phyloP scores from a whole-genome alignment of 2,888 invertebrate species.

The Alitta virens region DNA sequence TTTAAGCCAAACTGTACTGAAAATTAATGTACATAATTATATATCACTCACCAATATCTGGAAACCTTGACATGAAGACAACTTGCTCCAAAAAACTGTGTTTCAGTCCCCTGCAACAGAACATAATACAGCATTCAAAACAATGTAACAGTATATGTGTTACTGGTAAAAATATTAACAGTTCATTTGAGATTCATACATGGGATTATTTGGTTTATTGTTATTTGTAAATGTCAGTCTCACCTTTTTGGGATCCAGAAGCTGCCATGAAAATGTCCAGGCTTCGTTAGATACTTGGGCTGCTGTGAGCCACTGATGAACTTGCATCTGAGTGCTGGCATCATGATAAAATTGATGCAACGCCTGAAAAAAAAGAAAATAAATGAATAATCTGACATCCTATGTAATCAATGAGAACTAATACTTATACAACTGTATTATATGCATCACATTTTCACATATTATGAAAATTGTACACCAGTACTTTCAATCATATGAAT shows the following conservation, averaged over 20 bases:
- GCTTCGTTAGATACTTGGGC: constrained; percentile 84
- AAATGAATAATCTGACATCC: too few species aligned
- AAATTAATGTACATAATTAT: background rate
- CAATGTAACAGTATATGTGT: too few species aligned
- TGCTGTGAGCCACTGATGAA: constrained; percentile 74
- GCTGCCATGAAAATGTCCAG: constrained; percentile 90
- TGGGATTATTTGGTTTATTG: too few species aligned
- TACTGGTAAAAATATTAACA: too few species aligned
- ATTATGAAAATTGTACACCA: too few species aligned
- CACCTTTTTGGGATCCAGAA: constrained; percentile 79
- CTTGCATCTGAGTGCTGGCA: constrained; percentile 60
- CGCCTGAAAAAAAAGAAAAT: constrained; percentile 20
- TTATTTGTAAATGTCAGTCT: too few species aligned
- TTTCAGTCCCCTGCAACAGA: constrained; percentile 61
- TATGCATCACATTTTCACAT: too few species aligned
- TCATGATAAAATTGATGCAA: constrained; percentile 53
- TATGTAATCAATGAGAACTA: too few species aligned
- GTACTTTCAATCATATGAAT: too few species aligned
- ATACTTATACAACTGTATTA: too few species aligned
- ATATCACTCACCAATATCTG: constrained; percentile 67
- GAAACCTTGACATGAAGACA: constrained; percentile 85
- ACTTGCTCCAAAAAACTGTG: constrained; percentile 91
- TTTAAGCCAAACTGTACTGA: too few species aligned
- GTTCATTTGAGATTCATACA: too few species aligned
- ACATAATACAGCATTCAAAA: background rate